A percentile compares a stretch with the other conserved stretches of the same genome.
Evolutionary conservation across 2,797 vertebrate genomes (phyloP).

Genomic region (Euphonia xanthogaster): DNA sequence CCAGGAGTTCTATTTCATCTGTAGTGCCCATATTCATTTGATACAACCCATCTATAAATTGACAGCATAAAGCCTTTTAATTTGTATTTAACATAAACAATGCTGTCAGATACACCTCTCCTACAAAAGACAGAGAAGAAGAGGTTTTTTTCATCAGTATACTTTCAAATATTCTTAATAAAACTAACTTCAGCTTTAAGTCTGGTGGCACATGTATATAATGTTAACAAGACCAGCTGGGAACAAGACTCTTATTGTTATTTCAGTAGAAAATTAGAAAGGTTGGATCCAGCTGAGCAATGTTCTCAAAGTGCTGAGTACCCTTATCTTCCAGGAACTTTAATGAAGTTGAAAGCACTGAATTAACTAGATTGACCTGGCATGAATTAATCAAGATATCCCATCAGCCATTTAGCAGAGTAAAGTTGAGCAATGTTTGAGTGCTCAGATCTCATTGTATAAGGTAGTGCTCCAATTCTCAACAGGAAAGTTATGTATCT

Average conservation of each 20-base stretch:
- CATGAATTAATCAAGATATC: slow-evolving; percentile 10
- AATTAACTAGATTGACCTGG: background rate
- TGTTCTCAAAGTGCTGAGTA: background rate
- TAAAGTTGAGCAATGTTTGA: background rate
- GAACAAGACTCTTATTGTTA: background rate
- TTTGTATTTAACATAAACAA: background rate
- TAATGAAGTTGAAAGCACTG: background rate
- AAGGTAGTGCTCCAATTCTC: background rate
- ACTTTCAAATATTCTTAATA: background rate
- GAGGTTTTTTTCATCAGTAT: background rate
- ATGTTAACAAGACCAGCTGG: background rate
- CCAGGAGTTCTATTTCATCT: background rate
- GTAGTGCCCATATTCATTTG: background rate
- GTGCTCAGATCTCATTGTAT: background rate
- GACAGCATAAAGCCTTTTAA: background rate
- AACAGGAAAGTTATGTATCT: background rate
- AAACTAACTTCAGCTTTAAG: background rate
- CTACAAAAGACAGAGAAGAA: background rate
- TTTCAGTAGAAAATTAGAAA: background rate
- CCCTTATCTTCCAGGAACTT: background rate
- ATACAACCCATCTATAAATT: background rate
- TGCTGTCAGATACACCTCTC: background rate
- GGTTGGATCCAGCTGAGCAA: background rate
- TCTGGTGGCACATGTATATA: background rate
- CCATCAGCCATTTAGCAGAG: background rate